Evolutionary conservation across 2,113 vertebrate species (phyloP).

Genomic region (Seriola aureovittata): DNA sequence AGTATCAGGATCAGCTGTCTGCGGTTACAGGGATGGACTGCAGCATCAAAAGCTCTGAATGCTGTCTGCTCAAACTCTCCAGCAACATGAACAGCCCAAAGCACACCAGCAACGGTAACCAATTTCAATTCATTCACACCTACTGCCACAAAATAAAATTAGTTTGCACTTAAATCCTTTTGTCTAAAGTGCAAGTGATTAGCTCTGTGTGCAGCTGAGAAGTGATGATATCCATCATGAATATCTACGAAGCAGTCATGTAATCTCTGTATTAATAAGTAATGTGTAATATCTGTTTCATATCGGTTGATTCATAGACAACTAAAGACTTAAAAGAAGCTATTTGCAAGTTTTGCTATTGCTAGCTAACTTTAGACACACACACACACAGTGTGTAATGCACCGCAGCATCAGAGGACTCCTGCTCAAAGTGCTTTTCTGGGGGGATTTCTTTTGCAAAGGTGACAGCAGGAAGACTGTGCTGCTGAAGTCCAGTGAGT

Average conservation of each 20-base stretch:
- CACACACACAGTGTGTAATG: not conserved
- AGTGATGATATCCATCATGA: too few species aligned
- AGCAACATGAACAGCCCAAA: constrained; percentile 93
- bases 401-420: not conserved
- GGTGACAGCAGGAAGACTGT: constrained; percentile 94
- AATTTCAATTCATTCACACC: too few species aligned
- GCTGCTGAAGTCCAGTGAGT: constrained; percentile 91
- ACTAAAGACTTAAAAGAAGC: too few species aligned
- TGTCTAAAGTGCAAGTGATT: not conserved
- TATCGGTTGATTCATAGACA: too few species aligned
- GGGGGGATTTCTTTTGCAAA: constrained; percentile 53
- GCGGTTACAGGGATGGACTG: constrained; percentile 95
- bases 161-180: not conserved
- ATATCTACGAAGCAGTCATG: too few species aligned
- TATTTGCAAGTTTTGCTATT: too few species aligned
- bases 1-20: constrained; percentile 97
- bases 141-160: not conserved
- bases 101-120: constrained; percentile 90
- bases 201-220: not conserved
- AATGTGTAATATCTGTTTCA: too few species aligned
- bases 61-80: constrained; percentile 88
- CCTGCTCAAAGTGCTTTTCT: not conserved
- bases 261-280: too few species aligned
- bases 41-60: constrained; percentile 90
- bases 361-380: too few species aligned